Evolutionary conservation across 2,797 vertebrate genomes (phyloP), one percentile per base, ranked within the genome.

Genomic region (Squalus acanthias): DNA sequence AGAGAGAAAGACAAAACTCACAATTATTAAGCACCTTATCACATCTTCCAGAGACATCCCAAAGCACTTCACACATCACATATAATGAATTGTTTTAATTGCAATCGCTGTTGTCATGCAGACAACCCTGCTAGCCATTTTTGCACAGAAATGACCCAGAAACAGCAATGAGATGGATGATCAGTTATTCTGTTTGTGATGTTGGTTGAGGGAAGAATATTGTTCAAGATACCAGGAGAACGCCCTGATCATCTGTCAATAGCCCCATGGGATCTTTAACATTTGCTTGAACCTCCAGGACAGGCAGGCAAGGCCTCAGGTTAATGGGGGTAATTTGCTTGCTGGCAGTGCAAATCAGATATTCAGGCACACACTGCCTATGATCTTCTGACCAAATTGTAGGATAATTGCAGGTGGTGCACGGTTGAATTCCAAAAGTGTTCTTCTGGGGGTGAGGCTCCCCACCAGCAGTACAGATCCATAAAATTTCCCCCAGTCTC

Each of bases 11-110:
- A 65, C 91, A 8, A 93, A 93, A 67, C 91, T 67, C 91, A 67
- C 91, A 93, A 93, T 93, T 93, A 93, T 93, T 67, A 93, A 67
- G 63, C 65, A 93, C 63, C 91, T 67, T 93, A 93, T 93, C 91
- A 93, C 91, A 93, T 93, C 63, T 93, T 93, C 63, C 91, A 93
- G 91, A 93, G n/a, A 93, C 17, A 65, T 93, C 91, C 91, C 91
- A 93, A 65, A 93, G 91, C 91, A 93, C 91, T 93, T 93, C n/a
- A 39, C 63, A 93, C 20, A 39, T 93, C n/a, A n/a, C 6, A 67
- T 39, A 39, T 60, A 93, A 93, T 93, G 91, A 93, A 46, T 93
- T 93, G 63, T 93, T 93, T 93, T 93, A 67, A 93, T 93, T 93
- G 91, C 91, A 93, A 39, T 39, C 15, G 17, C 13, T 46, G 63